Evolutionary conservation across 2,888 invertebrate species (phyloP), one percentile per base, ranked within the genome.

Genomic region (Magallana nippona): DNA sequence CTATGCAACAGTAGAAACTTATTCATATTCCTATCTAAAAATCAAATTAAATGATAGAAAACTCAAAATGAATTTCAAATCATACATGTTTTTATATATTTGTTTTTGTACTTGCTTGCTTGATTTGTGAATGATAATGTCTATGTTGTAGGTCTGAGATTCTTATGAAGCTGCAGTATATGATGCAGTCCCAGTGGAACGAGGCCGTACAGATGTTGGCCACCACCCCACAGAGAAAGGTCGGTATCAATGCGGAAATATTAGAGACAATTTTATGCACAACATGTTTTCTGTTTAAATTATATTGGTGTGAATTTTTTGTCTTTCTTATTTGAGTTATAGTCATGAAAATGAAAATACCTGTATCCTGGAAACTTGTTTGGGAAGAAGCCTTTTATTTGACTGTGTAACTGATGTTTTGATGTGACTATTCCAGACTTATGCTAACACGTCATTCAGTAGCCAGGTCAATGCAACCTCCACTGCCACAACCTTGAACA

Each of bases 121-220:
- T 71, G 19, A n/a, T 15, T 78, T 78, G 60, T 57, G 44, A 44
- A 44, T 80, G 15, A 82, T 62, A 10, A 13, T 32, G n/a, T 82
- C 56, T 80, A 10, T 58, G 15, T 79, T 84, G 57, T 86, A 92
- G 92, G 80, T 86, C 89, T 79, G 92, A 92, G 84, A 90, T 92
- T 3, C 81, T 92, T 55, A 89, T 88, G 63, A 91, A 91, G 82
- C 86, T 92, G 44, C 92, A 92, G 86, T 89, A 89, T 81, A 90
- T 92, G 88, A 92, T 92, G 92, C 92, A 92, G 89, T 90, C 90
- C 32, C 92, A 92, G 85, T 92, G 92, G 91, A 92, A 91, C 82
- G 92, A 92, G 82, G 92, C 92, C 10, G 87, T 92, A 1, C 90
- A 91, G 13, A 85, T 92, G 11, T 85, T 92, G 62, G 88, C 89